Conservation (phyloP, 2,888 invertebrate species). For the Opisthograptis luteolata region DNA sequence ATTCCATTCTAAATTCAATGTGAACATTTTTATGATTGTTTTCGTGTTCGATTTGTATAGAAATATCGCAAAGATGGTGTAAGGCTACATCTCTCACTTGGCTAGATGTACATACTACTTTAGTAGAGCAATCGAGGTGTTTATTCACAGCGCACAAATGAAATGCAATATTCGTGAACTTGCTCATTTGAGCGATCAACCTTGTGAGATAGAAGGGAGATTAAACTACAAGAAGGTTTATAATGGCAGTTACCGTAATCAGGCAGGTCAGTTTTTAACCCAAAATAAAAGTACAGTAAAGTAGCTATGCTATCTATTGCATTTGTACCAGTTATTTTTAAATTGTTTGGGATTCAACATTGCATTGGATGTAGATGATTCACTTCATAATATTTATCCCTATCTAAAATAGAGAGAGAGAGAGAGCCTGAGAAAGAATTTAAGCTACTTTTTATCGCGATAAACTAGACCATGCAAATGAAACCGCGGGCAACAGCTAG, state of each 20-base stretch:
- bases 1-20: too few relatives aligned
- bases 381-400: too few relatives aligned
- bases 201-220: conserved; percentile 88
- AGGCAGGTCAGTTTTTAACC: conserved; percentile 65
- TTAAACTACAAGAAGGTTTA: conserved; percentile 87
- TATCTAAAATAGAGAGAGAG: too few relatives aligned
- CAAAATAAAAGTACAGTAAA: neutral
- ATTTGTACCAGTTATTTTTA: conserved; percentile 31
- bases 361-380: conserved; percentile 11
- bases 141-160: conserved; percentile 75
- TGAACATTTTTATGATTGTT: too few relatives aligned
- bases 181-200: conserved; percentile 85
- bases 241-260: conserved; percentile 82
- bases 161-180: conserved; percentile 89
- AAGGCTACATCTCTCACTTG: too few relatives aligned
- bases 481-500: too few relatives aligned
- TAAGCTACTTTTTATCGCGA: too few relatives aligned
- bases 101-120: neutral
- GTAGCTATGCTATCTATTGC: neutral
- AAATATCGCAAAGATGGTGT: too few relatives aligned
- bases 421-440: too few relatives aligned
- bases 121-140: conserved; percentile 1
- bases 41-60: too few relatives aligned
- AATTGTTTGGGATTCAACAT: conserved; percentile 26
- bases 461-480: too few relatives aligned